These are phyloP conservation scores for Chlorops oryzae DNA, from an alignment of 1,140 invertebrate species.

Conservation along the genomic window DNA sequence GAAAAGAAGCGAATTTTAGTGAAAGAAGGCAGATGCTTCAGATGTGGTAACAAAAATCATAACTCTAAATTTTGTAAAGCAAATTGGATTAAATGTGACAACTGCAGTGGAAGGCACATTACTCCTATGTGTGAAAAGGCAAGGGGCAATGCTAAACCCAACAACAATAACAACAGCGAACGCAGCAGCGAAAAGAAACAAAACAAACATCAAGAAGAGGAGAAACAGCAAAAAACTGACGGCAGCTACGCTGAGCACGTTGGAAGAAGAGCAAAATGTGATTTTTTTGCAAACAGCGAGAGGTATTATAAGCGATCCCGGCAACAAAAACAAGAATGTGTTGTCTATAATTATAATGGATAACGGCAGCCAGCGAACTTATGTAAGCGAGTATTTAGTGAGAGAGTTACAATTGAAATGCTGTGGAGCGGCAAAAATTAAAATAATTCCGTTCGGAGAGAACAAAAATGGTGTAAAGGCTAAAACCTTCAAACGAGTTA, in stretches of 20 bases:
- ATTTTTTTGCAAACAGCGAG: conserved; percentile 8
- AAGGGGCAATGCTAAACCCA: too few species aligned
- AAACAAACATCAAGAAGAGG: background rate
- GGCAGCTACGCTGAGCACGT: background rate
- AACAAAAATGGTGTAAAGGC: background rate
- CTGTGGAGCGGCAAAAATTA: background rate
- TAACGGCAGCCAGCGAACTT: conserved; percentile 5
- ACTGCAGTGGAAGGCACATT: conserved; percentile 2
- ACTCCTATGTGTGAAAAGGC: conserved; percentile 8
- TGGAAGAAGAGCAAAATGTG: background rate
- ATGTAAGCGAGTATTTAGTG: background rate
- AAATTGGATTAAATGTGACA: background rate
- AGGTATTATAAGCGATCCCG: conserved; percentile 7
- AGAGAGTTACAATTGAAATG: background rate
- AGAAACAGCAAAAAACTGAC: background rate
- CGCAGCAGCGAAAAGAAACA: too few species aligned
- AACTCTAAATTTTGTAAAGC: too few species aligned
- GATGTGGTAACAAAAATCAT: conserved; percentile 8
- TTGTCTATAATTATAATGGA: conserved; percentile 6
- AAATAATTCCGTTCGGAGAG: too few species aligned
- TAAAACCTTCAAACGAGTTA: background rate
- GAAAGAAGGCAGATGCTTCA: conserved; percentile 1
- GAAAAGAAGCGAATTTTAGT: background rate
- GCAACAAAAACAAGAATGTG: background rate
- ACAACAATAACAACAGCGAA: too few species aligned